phyloP scores from a whole-genome alignment of 2,797 vertebrate genomes.

The Siniperca undulata region DNA sequence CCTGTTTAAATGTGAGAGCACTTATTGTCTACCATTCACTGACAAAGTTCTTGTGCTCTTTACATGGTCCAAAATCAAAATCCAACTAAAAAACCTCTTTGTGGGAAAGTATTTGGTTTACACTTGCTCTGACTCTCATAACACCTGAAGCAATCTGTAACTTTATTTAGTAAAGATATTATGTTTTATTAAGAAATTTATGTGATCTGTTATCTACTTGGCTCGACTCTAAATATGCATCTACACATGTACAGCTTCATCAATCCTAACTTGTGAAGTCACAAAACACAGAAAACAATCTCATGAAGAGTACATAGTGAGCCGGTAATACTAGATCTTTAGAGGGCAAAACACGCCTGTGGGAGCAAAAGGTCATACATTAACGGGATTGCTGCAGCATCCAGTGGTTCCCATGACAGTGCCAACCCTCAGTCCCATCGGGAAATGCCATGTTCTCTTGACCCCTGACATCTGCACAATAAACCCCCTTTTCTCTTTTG shows the following conservation, averaged over 20 bases:
- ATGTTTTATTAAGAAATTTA: background rate
- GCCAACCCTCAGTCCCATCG: background rate
- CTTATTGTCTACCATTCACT: background rate
- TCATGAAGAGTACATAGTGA: background rate
- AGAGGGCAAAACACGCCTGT: background rate
- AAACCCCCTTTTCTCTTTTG: background rate
- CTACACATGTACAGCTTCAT: background rate
- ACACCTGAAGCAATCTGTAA: background rate
- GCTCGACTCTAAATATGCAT: background rate
- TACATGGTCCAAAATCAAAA: background rate
- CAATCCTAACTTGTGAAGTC: background rate
- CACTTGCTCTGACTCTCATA: conserved; percentile 1
- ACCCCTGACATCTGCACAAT: background rate
- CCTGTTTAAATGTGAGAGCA: conserved; percentile 13
- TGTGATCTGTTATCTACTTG: background rate
- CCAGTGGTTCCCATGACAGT: background rate
- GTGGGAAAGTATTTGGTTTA: background rate
- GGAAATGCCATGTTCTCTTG: background rate
- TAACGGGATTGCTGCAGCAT: background rate
- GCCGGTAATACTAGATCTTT: background rate
- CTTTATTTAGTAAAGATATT: background rate
- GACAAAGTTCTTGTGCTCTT: background rate
- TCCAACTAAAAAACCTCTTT: background rate
- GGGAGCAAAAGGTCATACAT: background rate
- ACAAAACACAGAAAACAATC: background rate